Conservation (phyloP, 2,888 invertebrate species). For the Scaptomyza parva region DNA sequence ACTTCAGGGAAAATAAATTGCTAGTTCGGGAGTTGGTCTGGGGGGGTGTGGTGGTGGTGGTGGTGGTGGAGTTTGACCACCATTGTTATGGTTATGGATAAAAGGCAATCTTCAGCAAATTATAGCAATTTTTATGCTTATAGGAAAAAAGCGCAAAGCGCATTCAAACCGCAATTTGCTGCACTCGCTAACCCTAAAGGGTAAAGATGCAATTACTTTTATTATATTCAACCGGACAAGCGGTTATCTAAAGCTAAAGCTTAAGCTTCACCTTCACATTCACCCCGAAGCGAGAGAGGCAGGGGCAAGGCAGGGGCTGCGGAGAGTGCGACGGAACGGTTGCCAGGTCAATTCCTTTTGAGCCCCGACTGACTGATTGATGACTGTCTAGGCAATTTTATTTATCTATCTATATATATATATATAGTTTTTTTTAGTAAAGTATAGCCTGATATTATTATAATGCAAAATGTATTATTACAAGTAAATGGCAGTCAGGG, state of each 20-base stretch:
- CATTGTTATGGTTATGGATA: constrained; percentile 75
- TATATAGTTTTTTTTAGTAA: constrained; percentile 41
- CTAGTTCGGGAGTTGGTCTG: constrained; percentile 15
- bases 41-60: not conserved
- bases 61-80: constrained; percentile 24
- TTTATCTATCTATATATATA: constrained; percentile 35
- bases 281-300: constrained; percentile 54
- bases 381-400: constrained; percentile 77
- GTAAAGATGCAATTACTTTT: constrained; percentile 83
- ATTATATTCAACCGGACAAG: constrained; percentile 61
- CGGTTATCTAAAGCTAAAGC: constrained; percentile 23
- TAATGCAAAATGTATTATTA: constrained; percentile 77
- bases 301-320: constrained; percentile 15
- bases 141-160: constrained; percentile 53
- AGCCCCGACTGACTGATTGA: constrained; percentile 80
- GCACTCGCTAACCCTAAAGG: constrained; percentile 82
- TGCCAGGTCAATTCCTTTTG: constrained; percentile 75
- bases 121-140: constrained; percentile 83
- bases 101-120: constrained; percentile 80
- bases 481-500: constrained; percentile 52
- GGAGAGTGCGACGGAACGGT: constrained; percentile 21
- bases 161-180: constrained; percentile 73
- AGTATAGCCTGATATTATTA: constrained; percentile 67
- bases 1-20: constrained; percentile 70
- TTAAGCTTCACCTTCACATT: constrained; percentile 48